Conservation (phyloP, 2,888 invertebrate genomes). For the Rugalucina vietnamica region DNA sequence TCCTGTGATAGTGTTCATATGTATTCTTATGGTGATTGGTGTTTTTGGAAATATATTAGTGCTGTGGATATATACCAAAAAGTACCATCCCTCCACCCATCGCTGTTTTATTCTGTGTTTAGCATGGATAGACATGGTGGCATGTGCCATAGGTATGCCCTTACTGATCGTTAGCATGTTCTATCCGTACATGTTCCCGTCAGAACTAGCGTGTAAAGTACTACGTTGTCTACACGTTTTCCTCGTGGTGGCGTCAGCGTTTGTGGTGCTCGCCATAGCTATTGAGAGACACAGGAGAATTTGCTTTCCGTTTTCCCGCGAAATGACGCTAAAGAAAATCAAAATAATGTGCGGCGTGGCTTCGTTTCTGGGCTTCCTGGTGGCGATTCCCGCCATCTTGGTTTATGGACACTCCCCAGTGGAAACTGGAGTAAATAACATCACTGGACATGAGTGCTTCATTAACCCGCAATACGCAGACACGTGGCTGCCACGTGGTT, state of each 20-base stretch:
- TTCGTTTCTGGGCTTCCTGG: constrained; percentile 62
- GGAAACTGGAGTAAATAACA: constrained; percentile 62
- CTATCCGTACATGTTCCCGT: constrained; percentile 71
- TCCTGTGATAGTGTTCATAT: constrained; percentile 70
- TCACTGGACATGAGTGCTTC: constrained; percentile 73
- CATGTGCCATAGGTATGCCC: constrained; percentile 70
- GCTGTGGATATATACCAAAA: constrained; percentile 67
- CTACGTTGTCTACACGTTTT: constrained; percentile 68
- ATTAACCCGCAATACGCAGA: constrained; percentile 59
- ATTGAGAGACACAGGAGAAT: constrained; percentile 73
- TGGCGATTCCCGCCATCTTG: constrained; percentile 64
- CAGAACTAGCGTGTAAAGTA: constrained; percentile 66
- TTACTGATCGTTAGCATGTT: constrained; percentile 71
- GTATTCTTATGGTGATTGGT: constrained; percentile 70
- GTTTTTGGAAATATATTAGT: constrained; percentile 71
- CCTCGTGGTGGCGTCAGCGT: constrained; percentile 69
- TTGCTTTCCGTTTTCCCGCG: constrained; percentile 69
- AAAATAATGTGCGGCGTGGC: constrained; percentile 64
- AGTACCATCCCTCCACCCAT: constrained; percentile 71
- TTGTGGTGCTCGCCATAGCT: constrained; percentile 72
- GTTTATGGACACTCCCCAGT: constrained; percentile 68
- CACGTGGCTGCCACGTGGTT: constrained; percentile 63
- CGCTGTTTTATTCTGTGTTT: constrained; percentile 71
- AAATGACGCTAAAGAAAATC: constrained; percentile 64
- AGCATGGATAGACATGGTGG: constrained; percentile 71